phyloP scores from a whole-genome alignment of 2,113 vertebrate genomes.

The Onychostoma macrolepis region DNA sequence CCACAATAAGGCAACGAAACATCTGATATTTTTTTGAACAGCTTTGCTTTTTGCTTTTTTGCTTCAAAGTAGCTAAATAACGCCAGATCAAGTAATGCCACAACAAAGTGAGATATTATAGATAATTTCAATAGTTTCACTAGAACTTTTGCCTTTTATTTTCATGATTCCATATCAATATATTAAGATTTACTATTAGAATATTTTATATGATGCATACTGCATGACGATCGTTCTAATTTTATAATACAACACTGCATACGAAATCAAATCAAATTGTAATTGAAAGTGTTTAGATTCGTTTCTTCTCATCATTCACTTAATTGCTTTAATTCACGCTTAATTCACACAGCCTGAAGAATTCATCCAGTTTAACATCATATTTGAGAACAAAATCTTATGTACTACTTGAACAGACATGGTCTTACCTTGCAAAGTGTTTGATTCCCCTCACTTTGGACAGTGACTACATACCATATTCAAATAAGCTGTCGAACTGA shows the following conservation, averaged over 20 bases:
- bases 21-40: background rate
- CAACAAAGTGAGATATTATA: conserved; percentile 35
- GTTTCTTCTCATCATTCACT: background rate
- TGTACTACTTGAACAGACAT: background rate
- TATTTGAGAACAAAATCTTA: background rate
- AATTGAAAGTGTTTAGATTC: background rate
- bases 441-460: conserved; percentile 34
- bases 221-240: background rate
- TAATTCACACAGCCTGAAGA: background rate
- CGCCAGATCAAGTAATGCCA: conserved; percentile 42
- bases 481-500: conserved; percentile 37
- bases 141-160: background rate
- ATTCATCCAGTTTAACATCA: background rate
- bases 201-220: background rate
- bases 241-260: background rate
- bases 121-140: background rate
- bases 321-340: background rate
- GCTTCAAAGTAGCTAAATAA: conserved; percentile 47
- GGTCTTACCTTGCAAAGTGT: conserved; percentile 44
- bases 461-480: conserved; percentile 56
- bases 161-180: background rate
- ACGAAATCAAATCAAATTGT: background rate
- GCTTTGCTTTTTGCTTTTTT: conserved; percentile 15
- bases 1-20: background rate
- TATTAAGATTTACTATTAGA: background rate